Percentiles rank a stretch among this genome's conserved stretches.
phyloP scores from a whole-genome alignment of 2,113 vertebrate species.

The Aphyosemion australe region DNA sequence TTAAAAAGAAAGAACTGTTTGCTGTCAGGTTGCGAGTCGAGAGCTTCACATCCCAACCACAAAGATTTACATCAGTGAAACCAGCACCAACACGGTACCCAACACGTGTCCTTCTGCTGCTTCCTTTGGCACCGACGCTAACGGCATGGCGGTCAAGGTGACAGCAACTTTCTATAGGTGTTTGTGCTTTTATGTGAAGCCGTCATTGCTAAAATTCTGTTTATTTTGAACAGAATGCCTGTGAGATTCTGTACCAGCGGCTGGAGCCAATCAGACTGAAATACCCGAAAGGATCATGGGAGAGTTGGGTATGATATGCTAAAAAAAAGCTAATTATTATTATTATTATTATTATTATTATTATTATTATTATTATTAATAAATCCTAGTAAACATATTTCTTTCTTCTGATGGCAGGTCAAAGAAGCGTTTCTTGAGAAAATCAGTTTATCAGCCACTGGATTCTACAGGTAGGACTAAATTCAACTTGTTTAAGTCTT shows the following conservation, averaged over 20 bases:
- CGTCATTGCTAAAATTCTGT: too few species aligned
- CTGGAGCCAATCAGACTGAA: constrained; percentile 84
- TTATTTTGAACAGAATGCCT: constrained; percentile 81
- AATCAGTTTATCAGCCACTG: constrained; percentile 89
- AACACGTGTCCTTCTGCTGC: constrained; percentile 83
- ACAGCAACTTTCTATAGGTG: not conserved
- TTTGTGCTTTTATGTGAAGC: too few species aligned
- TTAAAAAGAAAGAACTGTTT: not conserved
- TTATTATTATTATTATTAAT: not conserved
- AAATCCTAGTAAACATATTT: not conserved
- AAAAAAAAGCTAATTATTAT: not conserved
- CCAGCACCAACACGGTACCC: constrained; percentile 84
- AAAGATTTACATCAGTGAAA: constrained; percentile 85
- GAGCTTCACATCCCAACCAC: constrained; percentile 84
- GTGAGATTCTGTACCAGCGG: constrained; percentile 84
- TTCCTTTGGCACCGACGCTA: constrained; percentile 87
- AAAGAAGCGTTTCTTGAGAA: constrained; percentile 81
- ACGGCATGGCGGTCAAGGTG: constrained; percentile 91
- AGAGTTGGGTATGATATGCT: constrained; percentile 83
- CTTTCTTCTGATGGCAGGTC: constrained; percentile 68
- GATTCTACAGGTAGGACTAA: constrained; percentile 84
- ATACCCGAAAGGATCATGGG: constrained; percentile 85
- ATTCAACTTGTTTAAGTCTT: fast-evolving
- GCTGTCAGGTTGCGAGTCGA: constrained; percentile 83
- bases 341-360: too few species aligned